A percentile compares a stretch with the other conserved stretches of the same genome.
Evolutionary conservation across 2,113 vertebrate genomes (phyloP).

Genomic region (Zosterops pallidus): DNA sequence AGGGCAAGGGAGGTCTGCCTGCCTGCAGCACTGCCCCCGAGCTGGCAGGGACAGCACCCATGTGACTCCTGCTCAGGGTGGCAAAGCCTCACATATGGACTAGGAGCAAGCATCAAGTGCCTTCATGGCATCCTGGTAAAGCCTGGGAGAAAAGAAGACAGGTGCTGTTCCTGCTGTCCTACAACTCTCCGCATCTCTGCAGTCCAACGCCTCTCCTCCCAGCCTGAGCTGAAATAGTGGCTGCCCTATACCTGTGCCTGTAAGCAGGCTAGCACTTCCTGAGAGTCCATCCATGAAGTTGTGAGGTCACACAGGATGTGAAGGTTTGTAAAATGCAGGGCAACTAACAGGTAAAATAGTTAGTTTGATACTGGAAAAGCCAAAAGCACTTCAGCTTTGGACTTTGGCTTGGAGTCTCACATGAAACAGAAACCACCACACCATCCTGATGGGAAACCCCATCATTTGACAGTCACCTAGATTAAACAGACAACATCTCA

Average conservation of each 20-base stretch:
- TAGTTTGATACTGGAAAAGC: background rate
- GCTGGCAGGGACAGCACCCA: background rate
- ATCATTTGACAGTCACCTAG: background rate
- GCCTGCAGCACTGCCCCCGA: rapidly evolving
- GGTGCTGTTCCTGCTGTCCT: background rate
- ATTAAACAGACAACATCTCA: background rate
- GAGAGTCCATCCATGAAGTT: background rate
- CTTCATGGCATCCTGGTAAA: background rate
- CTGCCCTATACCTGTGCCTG: background rate
- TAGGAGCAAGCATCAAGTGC: background rate
- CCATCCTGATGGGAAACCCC: background rate
- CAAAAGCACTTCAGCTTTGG: background rate
- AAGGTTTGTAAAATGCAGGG: background rate
- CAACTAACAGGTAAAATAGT: background rate
- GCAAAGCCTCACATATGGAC: rapidly evolving
- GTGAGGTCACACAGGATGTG: background rate
- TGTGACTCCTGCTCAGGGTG: background rate
- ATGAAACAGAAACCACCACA: background rate
- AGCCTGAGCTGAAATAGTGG: background rate
- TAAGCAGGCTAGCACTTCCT: background rate
- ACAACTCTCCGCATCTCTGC: background rate
- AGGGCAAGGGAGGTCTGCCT: background rate
- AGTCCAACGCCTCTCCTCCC: background rate
- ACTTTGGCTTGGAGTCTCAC: background rate
- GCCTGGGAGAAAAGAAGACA: background rate